Conservation (phyloP, 2,888 invertebrate genomes). For the Tipula unca region DNA sequence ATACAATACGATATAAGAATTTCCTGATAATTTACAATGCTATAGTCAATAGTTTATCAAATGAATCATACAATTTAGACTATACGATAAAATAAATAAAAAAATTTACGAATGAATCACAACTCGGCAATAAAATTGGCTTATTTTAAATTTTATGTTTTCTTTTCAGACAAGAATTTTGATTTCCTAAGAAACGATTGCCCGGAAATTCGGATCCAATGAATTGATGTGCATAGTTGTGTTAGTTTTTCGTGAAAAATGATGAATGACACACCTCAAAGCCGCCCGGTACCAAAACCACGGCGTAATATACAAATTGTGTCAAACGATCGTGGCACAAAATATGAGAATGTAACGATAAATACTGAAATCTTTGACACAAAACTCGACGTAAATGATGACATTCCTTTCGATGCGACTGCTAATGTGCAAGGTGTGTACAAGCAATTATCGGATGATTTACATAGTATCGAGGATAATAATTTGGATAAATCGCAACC, state of each 20-base stretch:
- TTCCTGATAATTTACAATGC: neutral
- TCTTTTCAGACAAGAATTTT: neutral
- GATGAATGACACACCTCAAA: neutral
- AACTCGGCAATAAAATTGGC: neutral
- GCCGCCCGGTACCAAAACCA: conserved; percentile 37
- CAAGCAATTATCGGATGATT: neutral
- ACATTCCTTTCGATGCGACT: neutral
- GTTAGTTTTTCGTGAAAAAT: neutral
- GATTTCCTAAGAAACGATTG: neutral
- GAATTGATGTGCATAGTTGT: neutral
- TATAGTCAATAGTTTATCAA: neutral
- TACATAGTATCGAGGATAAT: neutral
- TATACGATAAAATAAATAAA: neutral
- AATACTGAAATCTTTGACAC: neutral
- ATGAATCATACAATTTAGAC: neutral
- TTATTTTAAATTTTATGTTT: neutral
- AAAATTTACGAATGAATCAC: neutral
- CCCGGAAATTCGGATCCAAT: neutral
- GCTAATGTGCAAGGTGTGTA: neutral
- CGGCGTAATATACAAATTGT: conserved; percentile 32
- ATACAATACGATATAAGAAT: neutral
- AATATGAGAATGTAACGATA: conserved; percentile 36
- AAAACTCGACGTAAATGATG: neutral
- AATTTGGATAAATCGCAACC: neutral
- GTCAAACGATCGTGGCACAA: conserved; percentile 31